Conservation (phyloP, 2,888 invertebrate genomes). For the Pogonocherus hispidulus region DNA sequence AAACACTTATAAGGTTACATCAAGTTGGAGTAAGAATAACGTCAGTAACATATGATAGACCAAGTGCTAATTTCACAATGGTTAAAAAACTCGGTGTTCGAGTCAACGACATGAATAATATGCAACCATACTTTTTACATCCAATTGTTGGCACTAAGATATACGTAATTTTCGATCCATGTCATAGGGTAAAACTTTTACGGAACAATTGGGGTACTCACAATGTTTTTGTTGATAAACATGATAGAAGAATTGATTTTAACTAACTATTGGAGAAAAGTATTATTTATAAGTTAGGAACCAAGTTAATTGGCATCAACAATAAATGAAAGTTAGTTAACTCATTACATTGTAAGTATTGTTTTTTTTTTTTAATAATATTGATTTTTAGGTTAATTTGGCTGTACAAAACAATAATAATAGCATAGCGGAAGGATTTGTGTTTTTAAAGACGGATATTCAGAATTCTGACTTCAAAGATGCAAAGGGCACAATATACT, state of each 20-base stretch:
- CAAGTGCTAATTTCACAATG: neutral
- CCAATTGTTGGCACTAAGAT: slow-evolving; percentile 35
- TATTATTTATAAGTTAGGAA: slow-evolving; percentile 21
- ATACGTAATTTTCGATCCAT: slow-evolving; percentile 49
- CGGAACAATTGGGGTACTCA: slow-evolving; percentile 46
- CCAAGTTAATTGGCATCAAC: slow-evolving; percentile 30
- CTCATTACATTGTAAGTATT: no score
- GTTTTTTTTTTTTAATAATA: no score
- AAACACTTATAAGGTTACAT: neutral
- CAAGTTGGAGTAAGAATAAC: neutral
- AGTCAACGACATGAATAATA: neutral
- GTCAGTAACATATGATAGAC: neutral
- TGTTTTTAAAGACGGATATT: no score
- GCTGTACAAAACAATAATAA: no score
- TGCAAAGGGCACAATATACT: no score
- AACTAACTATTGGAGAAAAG: slow-evolving; percentile 12
- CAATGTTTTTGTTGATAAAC: no score
- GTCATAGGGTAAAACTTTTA: slow-evolving; percentile 54
- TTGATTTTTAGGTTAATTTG: no score
- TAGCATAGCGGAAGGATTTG: no score
- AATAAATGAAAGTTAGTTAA: no score
- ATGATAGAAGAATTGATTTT: no score
- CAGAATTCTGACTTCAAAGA: no score
- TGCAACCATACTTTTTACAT: slow-evolving; percentile 42
- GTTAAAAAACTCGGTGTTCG: neutral